These are phyloP conservation scores for Mactromeris polynyma DNA, from an alignment of 2,888 invertebrate species.

Conservation along the genomic window DNA sequence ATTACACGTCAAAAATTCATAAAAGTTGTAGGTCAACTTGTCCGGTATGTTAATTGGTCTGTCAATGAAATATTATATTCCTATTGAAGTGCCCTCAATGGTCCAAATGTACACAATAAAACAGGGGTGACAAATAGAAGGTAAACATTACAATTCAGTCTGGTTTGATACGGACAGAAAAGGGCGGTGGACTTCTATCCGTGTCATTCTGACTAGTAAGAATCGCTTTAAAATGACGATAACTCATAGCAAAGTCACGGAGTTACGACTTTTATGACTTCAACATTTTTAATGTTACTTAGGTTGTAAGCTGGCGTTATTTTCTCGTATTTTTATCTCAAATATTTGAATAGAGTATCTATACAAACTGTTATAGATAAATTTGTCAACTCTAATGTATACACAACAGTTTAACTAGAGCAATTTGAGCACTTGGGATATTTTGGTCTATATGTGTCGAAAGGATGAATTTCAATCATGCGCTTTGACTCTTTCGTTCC, in stretches of 20 bases:
- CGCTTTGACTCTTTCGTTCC: not conserved
- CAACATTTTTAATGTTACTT: slow-evolving; percentile 8
- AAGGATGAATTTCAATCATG: not conserved
- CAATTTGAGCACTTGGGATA: slow-evolving; percentile 30
- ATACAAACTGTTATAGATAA: slow-evolving; percentile 66
- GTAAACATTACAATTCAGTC: slow-evolving; percentile 30
- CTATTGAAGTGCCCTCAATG: not conserved
- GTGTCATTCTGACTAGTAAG: slow-evolving; percentile 36
- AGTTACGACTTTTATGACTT: slow-evolving; percentile 26
- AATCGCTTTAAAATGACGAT: slow-evolving; percentile 18
- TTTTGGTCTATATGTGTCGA: not conserved
- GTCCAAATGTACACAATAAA: not conserved
- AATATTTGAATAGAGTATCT: slow-evolving; percentile 64
- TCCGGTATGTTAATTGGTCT: slow-evolving; percentile 18
- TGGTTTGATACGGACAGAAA: slow-evolving; percentile 39
- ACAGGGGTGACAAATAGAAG: slow-evolving; percentile 22
- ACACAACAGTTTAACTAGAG: slow-evolving; percentile 52
- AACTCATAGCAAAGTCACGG: slow-evolving; percentile 17
- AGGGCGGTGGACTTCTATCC: slow-evolving; percentile 31
- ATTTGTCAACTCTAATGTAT: slow-evolving; percentile 64
- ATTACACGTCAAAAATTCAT: slow-evolving; percentile 20
- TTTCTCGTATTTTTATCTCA: slow-evolving; percentile 54
- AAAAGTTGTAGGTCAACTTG: slow-evolving; percentile 11
- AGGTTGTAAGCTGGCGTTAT: slow-evolving; percentile 49
- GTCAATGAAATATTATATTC: slow-evolving; percentile 23